Evolutionary conservation across 2,888 invertebrate genomes (phyloP).

Genomic region (Pharmacophagus antenor): DNA sequence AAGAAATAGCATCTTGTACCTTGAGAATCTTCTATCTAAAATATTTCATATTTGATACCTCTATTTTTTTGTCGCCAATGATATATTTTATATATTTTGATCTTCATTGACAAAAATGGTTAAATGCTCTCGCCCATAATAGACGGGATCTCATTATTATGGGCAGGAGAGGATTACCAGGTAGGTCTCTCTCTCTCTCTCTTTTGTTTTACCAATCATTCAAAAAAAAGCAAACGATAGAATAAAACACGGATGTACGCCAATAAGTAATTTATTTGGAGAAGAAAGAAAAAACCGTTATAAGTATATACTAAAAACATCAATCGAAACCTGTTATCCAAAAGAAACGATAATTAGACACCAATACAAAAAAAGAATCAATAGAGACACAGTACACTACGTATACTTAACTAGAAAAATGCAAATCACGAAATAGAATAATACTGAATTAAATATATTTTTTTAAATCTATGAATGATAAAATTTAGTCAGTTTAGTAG

Average conservation of each 20-base stretch:
- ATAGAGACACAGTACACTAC: constrained; percentile 36
- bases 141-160: no score
- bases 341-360: constrained; percentile 33
- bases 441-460: constrained; percentile 41
- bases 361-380: constrained; percentile 40
- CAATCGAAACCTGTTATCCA: constrained; percentile 45
- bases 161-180: no score
- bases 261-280: constrained; percentile 70
- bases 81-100: no score
- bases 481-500: constrained; percentile 16
- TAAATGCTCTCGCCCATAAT: no score
- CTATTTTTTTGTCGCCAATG: no score
- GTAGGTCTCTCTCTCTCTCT: no score
- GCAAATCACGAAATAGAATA: constrained; percentile 41
- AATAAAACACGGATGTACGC: constrained; percentile 44
- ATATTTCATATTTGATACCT: no score
- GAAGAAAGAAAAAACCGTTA: constrained; percentile 63
- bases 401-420: constrained; percentile 38
- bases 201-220: no score
- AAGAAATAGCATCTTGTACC: no score
- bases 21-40: no score
- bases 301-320: constrained; percentile 72
- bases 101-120: no score
- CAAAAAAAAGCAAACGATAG: not conserved
- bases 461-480: constrained; percentile 30